phyloP scores from a whole-genome alignment of 2,113 vertebrate genomes.

The Heterochromis multidens region DNA sequence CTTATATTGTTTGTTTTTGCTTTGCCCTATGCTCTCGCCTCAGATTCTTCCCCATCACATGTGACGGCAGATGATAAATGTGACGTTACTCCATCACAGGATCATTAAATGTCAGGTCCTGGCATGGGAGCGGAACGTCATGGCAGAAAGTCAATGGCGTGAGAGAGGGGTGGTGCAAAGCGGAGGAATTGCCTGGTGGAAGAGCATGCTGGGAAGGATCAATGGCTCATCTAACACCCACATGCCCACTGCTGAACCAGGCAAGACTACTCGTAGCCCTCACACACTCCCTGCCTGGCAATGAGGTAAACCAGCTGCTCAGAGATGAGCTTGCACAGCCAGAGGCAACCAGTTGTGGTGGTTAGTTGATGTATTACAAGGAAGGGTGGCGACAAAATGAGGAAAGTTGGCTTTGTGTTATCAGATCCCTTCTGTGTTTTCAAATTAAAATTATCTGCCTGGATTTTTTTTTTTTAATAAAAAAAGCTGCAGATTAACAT shows the following conservation, averaged over 20 bases:
- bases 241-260: constrained; percentile 51
- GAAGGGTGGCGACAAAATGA: constrained; percentile 7
- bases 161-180: constrained; percentile 22
- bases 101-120: constrained; percentile 89
- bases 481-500: neutral
- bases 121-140: constrained; percentile 78
- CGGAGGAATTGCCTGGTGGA: constrained; percentile 48
- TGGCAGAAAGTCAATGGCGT: constrained; percentile 88
- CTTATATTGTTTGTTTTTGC: constrained; percentile 26
- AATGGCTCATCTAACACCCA: constrained; percentile 73
- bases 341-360: constrained; percentile 29
- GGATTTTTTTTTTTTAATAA: neutral
- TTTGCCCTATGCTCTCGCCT: constrained; percentile 64
- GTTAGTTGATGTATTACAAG: constrained; percentile 48
- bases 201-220: constrained; percentile 65
- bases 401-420: neutral
- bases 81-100: constrained; percentile 81
- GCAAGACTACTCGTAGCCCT: constrained; percentile 40
- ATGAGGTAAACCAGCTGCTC: constrained; percentile 62
- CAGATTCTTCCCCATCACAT: constrained; percentile 79
- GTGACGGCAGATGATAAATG: constrained; percentile 81
- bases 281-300: constrained; percentile 48
- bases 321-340: constrained; percentile 46
- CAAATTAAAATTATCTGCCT: neutral
- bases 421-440: neutral